A percentile compares a stretch with the other conserved stretches of the same genome.
Evolutionary conservation across 2,797 vertebrate species (phyloP).

Genomic region (Ceryle rudis): DNA sequence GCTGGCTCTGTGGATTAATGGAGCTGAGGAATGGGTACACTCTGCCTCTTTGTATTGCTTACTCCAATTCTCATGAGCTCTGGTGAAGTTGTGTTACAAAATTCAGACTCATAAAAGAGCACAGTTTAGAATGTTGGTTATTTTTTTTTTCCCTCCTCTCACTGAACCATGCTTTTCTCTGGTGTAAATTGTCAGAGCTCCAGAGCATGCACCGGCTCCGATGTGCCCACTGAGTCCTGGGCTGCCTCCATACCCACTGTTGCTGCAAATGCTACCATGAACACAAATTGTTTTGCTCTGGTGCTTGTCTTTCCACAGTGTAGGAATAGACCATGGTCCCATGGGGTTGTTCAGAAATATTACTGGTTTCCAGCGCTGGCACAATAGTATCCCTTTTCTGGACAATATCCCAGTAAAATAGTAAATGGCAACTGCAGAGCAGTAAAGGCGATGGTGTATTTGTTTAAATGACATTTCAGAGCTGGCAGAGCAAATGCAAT

Average conservation of each 20-base stretch:
- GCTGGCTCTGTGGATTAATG: neutral
- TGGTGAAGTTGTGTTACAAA: neutral
- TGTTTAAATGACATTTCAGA: conserved; percentile 50
- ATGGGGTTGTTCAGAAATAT: conserved; percentile 48
- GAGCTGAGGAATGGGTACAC: neutral
- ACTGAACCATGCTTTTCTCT: neutral
- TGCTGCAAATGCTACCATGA: conserved; percentile 2
- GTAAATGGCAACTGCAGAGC: conserved; percentile 64
- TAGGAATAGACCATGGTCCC: conserved; percentile 11
- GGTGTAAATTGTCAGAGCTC: neutral
- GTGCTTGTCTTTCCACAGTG: neutral
- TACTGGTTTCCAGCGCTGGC: conserved; percentile 45
- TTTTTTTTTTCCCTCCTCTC: neutral
- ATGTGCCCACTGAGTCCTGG: neutral
- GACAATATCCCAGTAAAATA: conserved; percentile 62
- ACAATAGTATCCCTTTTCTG: conserved; percentile 58
- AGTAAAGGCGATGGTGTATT: neutral
- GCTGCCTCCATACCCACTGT: neutral
- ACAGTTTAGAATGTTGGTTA: neutral
- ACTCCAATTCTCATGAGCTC: neutral
- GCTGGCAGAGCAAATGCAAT: conserved; percentile 54
- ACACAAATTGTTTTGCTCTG: neutral
- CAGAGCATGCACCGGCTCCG: neutral
- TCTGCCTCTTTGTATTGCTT: neutral
- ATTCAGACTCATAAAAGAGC: neutral